Evolutionary conservation across 1,140 invertebrate species (phyloP).

Genomic region (Diabrotica undecimpunctata): DNA sequence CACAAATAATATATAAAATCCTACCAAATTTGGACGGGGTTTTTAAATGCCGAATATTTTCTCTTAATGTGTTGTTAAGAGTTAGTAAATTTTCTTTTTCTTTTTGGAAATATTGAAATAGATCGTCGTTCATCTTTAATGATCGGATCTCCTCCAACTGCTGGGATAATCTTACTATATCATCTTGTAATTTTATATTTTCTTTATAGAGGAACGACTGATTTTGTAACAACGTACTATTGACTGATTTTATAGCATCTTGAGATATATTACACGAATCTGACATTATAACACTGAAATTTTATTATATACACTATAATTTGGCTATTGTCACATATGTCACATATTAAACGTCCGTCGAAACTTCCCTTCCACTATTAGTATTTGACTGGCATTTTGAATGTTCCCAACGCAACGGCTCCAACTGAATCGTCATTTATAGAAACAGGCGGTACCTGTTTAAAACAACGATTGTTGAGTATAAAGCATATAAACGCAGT

Average conservation of each 20-base stretch:
- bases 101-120: slow-evolving; percentile 22
- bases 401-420: background rate
- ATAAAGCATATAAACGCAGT: too few relatives aligned
- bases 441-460: too few relatives aligned
- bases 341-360: slow-evolving; percentile 14
- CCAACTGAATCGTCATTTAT: background rate
- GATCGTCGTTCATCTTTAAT: slow-evolving; percentile 20
- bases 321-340: slow-evolving; percentile 6
- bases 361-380: slow-evolving; percentile 13
- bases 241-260: slow-evolving; percentile 5
- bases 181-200: slow-evolving; percentile 28
- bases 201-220: slow-evolving; percentile 29
- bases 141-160: slow-evolving; percentile 24
- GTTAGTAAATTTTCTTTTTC: slow-evolving; percentile 25
- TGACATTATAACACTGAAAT: slow-evolving; percentile 23
- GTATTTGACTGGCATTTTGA: slow-evolving; percentile 10
- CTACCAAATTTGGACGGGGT: background rate
- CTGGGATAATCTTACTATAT: slow-evolving; percentile 23
- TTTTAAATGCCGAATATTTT: slow-evolving; percentile 25
- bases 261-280: background rate
- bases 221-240: slow-evolving; percentile 27
- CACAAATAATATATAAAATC: too few relatives aligned
- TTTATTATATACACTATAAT: too few relatives aligned
- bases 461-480: too few relatives aligned
- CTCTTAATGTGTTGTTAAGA: slow-evolving; percentile 26